Conservation (phyloP, 2,797 vertebrate genomes). For the Stomatorhinus walkeri region DNA sequence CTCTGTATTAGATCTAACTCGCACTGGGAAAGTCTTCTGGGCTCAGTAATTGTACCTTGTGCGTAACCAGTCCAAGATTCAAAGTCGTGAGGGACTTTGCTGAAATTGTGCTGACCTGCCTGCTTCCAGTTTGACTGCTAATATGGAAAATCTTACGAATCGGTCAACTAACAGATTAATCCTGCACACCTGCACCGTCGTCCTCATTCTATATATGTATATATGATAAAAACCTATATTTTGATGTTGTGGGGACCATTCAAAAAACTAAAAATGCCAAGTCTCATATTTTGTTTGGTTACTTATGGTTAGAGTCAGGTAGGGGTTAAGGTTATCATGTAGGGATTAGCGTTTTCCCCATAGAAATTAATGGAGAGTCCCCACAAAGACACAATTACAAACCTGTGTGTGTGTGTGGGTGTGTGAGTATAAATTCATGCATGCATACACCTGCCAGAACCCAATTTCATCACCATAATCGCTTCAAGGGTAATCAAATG, state of each 20-base stretch:
- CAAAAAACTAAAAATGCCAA: not conserved
- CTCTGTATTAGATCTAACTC: not conserved
- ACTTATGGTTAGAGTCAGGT: not conserved
- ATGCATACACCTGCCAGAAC: not conserved
- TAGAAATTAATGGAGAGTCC: not conserved
- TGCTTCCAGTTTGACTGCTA: not conserved
- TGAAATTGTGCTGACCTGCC: not conserved
- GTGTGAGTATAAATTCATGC: not conserved
- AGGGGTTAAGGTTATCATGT: not conserved
- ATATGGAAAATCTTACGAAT: not conserved
- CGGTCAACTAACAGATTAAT: not conserved
- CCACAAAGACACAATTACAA: not conserved
- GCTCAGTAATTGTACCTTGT: not conserved
- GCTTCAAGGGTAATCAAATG: not conserved
- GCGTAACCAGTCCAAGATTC: not conserved
- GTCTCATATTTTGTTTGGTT: not conserved
- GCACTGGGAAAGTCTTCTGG: not conserved
- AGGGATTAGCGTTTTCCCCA: not conserved
- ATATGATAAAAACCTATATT: too few species aligned
- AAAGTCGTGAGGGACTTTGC: not conserved
- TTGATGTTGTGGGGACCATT: too few species aligned
- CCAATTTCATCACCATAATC: not conserved
- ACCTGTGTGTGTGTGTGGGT: not conserved
- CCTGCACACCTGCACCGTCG: not conserved
- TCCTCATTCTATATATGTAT: not conserved